Evolutionary conservation across 1,140 invertebrate genomes (phyloP), one percentile per base, ranked within the genome.

Genomic region (Gryon sp.): DNA sequence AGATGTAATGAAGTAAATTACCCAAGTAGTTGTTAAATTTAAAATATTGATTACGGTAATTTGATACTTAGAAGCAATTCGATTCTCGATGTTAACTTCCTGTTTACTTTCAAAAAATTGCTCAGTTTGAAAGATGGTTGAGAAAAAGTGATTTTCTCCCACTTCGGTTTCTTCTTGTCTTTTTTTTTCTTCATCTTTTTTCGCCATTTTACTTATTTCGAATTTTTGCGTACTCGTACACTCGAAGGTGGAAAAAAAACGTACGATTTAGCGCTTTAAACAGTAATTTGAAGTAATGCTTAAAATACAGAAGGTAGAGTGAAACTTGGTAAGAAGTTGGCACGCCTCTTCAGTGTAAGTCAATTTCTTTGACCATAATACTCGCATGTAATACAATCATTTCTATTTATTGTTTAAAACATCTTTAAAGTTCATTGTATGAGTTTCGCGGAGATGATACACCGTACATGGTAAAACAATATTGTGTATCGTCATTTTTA

Each of bases 381-480:
- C 32, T 34, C n/a, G n/a, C 32, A 11, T 34, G n/a, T 12, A 34
- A 34, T 34, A 34, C 32, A 34, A 34, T 34, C 14, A 12, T 34
- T 34, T 34, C 11, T 34, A 34, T 34, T 34, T 34, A 34, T 34
- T 34, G 32, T 28, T 6, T 6, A 9, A 11, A 34, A 11, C 5
- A 12, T 34, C 32, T 34, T 11, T 34, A 5, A 6, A 34, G 11
- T 34, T 34, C 9, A 34, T 2, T 12, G 11, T 1, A 12, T 34
- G 32, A 11, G 14, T 2, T 1, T 2, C n/a, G 26, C 7, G 8
- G 6, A 2, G 8, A 1, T 1, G 6, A 28, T n/a, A 7, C 2
- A 28, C 1, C 8, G 26, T n/a, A 28, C n/a, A 28, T 28, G 8
- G 7, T 7, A 7, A 7, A 28, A 7, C 7, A 28, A 28, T 28